These are phyloP conservation scores for Chymomyza fuscimana DNA, from an alignment of 2,888 invertebrate species.

Conservation along the genomic window DNA sequence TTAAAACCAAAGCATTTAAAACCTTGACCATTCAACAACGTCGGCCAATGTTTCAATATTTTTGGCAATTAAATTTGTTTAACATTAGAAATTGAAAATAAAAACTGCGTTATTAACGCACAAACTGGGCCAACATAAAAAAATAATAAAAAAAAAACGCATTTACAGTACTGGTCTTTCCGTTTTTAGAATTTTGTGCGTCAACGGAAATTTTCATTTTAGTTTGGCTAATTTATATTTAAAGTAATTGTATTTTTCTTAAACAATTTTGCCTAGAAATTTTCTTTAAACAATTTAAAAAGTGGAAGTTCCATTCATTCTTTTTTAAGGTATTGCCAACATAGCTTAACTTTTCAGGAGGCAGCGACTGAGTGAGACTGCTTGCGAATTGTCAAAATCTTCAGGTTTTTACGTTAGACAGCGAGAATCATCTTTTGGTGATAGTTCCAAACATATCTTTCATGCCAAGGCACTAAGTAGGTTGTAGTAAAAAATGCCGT, in stretches of 20 bases:
- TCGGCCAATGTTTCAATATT: constrained; percentile 46
- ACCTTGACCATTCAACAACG: constrained; percentile 63
- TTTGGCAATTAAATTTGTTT: constrained; percentile 30
- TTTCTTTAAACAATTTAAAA: not conserved
- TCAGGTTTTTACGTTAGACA: too few species aligned
- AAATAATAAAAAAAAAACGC: not conserved
- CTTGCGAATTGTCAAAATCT: too few species aligned
- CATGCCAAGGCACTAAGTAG: too few species aligned
- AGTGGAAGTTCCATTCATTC: too few species aligned
- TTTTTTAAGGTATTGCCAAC: too few species aligned
- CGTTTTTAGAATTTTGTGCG: constrained; percentile 54
- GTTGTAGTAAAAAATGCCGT: too few species aligned
- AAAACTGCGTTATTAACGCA: constrained; percentile 35
- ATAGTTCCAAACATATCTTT: too few species aligned
- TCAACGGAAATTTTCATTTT: constrained; percentile 66
- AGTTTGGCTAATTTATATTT: constrained; percentile 27
- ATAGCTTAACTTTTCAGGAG: too few species aligned
- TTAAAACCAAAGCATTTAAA: constrained; percentile 32
- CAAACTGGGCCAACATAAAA: not conserved
- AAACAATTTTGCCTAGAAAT: not conserved
- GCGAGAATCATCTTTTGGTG: too few species aligned
- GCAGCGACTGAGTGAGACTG: too few species aligned
- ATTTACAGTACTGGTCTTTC: not conserved
- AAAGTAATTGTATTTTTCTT: not conserved
- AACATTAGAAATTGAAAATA: constrained; percentile 43